A percentile compares a stretch with the other conserved stretches of the same genome.
Evolutionary conservation across 1,140 invertebrate genomes (phyloP).

Genomic region (Melipona quadrifasciata): DNA sequence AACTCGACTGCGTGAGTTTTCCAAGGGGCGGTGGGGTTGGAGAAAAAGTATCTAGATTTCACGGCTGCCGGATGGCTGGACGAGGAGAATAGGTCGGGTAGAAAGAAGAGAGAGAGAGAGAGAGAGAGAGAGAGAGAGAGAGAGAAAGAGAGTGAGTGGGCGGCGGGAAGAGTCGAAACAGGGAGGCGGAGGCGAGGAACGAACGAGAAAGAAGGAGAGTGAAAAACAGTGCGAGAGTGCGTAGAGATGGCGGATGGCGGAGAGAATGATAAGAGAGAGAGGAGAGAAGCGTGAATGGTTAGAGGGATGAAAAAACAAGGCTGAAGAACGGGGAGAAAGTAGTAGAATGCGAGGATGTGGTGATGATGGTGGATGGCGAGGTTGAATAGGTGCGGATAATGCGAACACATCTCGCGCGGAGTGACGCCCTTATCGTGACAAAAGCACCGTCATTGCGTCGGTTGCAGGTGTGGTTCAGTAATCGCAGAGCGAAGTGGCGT

Average conservation of each 20-base stretch:
- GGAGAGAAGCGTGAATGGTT: background rate
- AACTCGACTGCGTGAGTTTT: constrained; percentile 39
- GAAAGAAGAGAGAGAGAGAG: background rate
- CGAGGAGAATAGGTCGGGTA: background rate
- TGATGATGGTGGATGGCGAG: constrained; percentile 46
- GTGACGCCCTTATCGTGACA: constrained; percentile 68
- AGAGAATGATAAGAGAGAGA: background rate
- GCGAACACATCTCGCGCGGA: constrained; percentile 55
- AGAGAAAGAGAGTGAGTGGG: too few species aligned
- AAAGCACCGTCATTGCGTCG: constrained; percentile 66
- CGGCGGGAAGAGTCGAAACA: too few species aligned
- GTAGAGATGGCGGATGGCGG: background rate
- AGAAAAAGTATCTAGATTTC: constrained; percentile 58
- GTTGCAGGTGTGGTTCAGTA: constrained; percentile 98
- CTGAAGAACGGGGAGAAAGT: background rate
- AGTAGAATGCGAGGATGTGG: constrained; percentile 15
- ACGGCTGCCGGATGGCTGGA: constrained; percentile 11
- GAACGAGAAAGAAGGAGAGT: constrained; percentile 39
- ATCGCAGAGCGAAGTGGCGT: constrained; percentile 98
- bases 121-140: background rate
- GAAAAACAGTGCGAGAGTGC: background rate
- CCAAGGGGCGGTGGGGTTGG: background rate
- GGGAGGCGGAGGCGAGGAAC: background rate
- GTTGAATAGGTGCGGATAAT: constrained; percentile 63
- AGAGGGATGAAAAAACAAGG: background rate